A percentile compares a stretch with the other conserved stretches of the same genome.
phyloP scores from a whole-genome alignment of 2,797 vertebrate species.

The Thripadectes ignobilis region DNA sequence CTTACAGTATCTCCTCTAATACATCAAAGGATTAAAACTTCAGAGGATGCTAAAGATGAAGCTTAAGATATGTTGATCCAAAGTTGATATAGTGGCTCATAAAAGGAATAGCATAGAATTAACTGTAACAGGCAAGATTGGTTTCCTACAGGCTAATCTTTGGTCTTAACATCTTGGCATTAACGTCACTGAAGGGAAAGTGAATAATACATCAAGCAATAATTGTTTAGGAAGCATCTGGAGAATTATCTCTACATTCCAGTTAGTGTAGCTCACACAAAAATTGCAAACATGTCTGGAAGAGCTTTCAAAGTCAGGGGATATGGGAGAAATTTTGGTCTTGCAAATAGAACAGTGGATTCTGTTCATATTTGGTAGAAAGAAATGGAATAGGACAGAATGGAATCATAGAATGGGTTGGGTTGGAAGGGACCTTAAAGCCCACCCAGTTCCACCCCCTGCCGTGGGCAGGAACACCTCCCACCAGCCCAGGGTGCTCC shows the following conservation, averaged over 20 bases:
- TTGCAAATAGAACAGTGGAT: neutral
- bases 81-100: conserved; percentile 15
- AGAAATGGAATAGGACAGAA: neutral
- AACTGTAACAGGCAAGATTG: neutral
- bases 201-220: neutral
- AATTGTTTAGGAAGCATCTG: neutral
- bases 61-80: neutral
- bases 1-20: neutral
- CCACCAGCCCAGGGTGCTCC: accelerated
- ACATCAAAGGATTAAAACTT: conserved; percentile 30
- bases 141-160: conserved; percentile 8
- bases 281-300: neutral
- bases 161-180: neutral
- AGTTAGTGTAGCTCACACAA: neutral
- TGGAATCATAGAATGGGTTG: neutral
- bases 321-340: neutral
- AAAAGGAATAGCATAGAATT: neutral
- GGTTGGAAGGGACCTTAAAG: neutral
- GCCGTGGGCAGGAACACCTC: neutral
- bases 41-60: conserved; percentile 11
- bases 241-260: neutral
- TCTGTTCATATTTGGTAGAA: neutral
- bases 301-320: neutral
- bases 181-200: neutral
- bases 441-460: accelerated